Base-by-base conservation (phyloP, 2,797 vertebrate species). In the Gadopsis marmoratus region DNA sequence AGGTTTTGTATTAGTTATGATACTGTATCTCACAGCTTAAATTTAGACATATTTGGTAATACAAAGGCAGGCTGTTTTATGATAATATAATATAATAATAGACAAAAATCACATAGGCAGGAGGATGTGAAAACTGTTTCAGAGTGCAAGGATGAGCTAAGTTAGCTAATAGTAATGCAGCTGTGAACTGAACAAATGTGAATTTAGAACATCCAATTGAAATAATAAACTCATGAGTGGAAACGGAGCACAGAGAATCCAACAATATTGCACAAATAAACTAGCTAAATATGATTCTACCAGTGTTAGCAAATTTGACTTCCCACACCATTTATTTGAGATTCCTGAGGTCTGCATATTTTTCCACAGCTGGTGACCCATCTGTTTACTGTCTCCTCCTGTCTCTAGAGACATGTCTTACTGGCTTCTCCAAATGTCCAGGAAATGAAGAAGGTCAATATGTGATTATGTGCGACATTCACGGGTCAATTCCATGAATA, bases 171-270 rank as follows among this genome's bases (percentile, higher is more conserved):
- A 23, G 60, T 23, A 39, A 23, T 10, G 3, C 53, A 71, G 33
- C 60, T 50, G 43, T 64, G 51, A 50, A 50, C 9, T 58, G 33
- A 64, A 43, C 31, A 59, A 51, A 71, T 71, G 12, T 26, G 45
- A 71, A 33, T 66, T 66, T 16, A 43, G 3, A 50, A 63, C 78
- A 70, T 74, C 59, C 63, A 26, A 69, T 69, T 74, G 10, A 63
- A 60, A 78, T 71, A 60, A 78, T 71, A 56, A 4, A 64, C 39
- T 47, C 17, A 29, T n/a, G 5, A 61, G 17, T 2, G 1, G 14
- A 78, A 59, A 4, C 67, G 56, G 29, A 68, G 63, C 64, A 23
- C 63, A 62, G 50, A 35, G 48, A 61, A 54, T 51, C 41, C 48
- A 61, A 11, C 55, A 11, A 62, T 39, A n/a, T 55, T 31, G 63